A percentile compares a stretch with the other conserved stretches of the same genome.
These are phyloP conservation scores for Hirudinaria manillensis DNA, from an alignment of 2,888 invertebrate genomes.

Conservation along the genomic window DNA sequence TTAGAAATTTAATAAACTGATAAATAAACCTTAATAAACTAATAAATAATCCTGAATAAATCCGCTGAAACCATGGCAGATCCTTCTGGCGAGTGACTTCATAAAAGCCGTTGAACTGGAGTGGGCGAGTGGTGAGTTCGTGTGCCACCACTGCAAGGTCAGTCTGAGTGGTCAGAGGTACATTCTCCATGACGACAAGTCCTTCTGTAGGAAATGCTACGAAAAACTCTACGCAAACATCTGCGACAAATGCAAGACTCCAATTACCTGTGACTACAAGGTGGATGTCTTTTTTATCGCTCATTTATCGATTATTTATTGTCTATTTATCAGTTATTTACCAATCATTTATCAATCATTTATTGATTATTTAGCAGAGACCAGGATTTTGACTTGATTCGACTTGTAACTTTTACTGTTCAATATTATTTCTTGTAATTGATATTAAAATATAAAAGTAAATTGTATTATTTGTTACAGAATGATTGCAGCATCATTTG, in stretches of 20 bases:
- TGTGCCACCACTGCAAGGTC: constrained; percentile 32
- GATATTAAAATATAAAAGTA: too few relatives aligned
- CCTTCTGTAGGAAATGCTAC: constrained; percentile 35
- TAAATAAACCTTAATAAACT: not conserved
- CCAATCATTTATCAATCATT: too few relatives aligned
- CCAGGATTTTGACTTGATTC: too few relatives aligned
- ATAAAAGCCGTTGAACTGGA: constrained; percentile 30
- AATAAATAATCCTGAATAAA: not conserved
- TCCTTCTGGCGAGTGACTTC: constrained; percentile 32
- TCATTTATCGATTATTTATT: too few relatives aligned
- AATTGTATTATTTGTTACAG: too few relatives aligned
- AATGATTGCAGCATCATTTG: too few relatives aligned
- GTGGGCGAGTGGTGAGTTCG: constrained; percentile 35
- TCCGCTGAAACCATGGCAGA: not conserved
- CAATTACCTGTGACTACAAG: constrained; percentile 36
- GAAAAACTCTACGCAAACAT: constrained; percentile 34
- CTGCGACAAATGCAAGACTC: constrained; percentile 33
- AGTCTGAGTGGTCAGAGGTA: constrained; percentile 33
- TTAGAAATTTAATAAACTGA: not conserved
- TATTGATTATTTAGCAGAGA: too few relatives aligned
- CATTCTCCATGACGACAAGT: constrained; percentile 35
- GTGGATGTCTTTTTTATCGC: not conserved
- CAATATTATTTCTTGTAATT: too few relatives aligned
- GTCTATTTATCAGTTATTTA: too few relatives aligned
- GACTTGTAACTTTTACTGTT: too few relatives aligned